A percentile compares a stretch with the other conserved stretches of the same genome.
Conservation (phyloP, 2,888 invertebrate species). For the Bhutanitis thaidina region DNA sequence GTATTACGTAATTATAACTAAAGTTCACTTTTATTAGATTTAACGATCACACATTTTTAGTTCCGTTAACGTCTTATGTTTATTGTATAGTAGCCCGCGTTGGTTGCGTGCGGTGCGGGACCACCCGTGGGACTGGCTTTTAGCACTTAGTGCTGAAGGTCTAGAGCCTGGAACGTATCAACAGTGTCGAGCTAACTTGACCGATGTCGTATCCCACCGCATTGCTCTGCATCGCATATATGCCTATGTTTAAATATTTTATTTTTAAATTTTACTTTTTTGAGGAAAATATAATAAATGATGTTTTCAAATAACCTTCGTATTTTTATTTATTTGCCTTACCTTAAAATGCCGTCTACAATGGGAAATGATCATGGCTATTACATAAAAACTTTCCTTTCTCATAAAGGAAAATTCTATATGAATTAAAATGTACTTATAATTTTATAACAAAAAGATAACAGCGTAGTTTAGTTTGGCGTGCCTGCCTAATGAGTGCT, state of each 20-base stretch:
- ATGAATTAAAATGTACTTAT: too few species aligned
- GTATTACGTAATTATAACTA: constrained; percentile 48
- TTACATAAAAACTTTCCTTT: too few species aligned
- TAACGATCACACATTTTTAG: constrained; percentile 69
- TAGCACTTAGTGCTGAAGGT: constrained; percentile 3
- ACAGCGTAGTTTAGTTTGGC: too few species aligned
- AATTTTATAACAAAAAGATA: too few species aligned
- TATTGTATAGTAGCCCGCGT: constrained; percentile 55
- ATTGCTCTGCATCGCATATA: constrained; percentile 57
- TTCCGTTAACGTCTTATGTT: constrained; percentile 56
- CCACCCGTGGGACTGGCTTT: neutral
- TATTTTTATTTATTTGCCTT: constrained; percentile 22
- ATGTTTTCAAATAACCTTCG: constrained; percentile 71
- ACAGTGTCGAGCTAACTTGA: constrained; percentile 8
- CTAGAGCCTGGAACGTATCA: neutral
- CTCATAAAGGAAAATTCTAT: too few species aligned
- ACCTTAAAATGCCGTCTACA: too few species aligned
- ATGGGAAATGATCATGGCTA: too few species aligned
- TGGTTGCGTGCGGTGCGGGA: constrained; percentile 33
- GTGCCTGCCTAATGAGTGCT: too few species aligned
- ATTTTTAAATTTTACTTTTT: constrained; percentile 78
- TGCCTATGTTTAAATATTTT: constrained; percentile 75
- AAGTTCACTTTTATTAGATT: constrained; percentile 52
- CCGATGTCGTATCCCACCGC: constrained; percentile 35
- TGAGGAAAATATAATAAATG: constrained; percentile 78